These are phyloP conservation scores for Tyrannus savana DNA, from an alignment of 2,113 vertebrate species.

Conservation along the genomic window DNA sequence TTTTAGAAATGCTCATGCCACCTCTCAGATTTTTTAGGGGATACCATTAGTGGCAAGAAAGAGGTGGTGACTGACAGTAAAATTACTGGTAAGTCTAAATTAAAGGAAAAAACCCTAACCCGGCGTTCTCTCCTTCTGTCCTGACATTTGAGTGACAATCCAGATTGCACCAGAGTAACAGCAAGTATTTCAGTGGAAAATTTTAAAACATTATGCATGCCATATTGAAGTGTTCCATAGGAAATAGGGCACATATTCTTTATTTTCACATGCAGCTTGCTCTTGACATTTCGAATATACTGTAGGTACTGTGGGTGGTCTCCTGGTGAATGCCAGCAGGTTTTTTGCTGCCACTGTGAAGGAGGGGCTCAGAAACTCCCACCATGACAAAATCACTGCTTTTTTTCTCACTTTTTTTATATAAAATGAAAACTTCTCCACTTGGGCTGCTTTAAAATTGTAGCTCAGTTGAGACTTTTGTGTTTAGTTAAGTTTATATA, in stretches of 20 bases:
- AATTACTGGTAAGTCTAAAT: background rate
- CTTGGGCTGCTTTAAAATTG: slow-evolving; percentile 21
- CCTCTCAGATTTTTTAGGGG: background rate
- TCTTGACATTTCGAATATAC: slow-evolving; percentile 23
- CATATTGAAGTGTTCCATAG: slow-evolving; percentile 25
- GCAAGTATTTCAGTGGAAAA: slow-evolving; percentile 39
- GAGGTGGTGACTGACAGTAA: slow-evolving; percentile 1
- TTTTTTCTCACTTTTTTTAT: background rate
- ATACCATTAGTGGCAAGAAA: background rate
- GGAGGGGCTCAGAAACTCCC: background rate
- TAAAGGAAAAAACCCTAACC: background rate
- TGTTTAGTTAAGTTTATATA: slow-evolving; percentile 50
- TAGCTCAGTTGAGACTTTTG: background rate
- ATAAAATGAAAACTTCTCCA: slow-evolving; percentile 25
- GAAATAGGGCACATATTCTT: slow-evolving; percentile 17
- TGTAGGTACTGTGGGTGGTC: background rate
- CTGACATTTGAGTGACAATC: slow-evolving; percentile 19
- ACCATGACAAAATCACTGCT: background rate
- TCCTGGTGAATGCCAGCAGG: background rate
- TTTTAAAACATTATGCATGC: slow-evolving; percentile 35
- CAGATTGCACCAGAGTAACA: background rate
- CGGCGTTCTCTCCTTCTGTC: background rate
- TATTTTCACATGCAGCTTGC: slow-evolving; percentile 9
- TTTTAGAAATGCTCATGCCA: background rate
- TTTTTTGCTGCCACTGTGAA: slow-evolving; percentile 5